phyloP scores from a whole-genome alignment of 1,140 invertebrate species.

The Lucilia sericata region DNA sequence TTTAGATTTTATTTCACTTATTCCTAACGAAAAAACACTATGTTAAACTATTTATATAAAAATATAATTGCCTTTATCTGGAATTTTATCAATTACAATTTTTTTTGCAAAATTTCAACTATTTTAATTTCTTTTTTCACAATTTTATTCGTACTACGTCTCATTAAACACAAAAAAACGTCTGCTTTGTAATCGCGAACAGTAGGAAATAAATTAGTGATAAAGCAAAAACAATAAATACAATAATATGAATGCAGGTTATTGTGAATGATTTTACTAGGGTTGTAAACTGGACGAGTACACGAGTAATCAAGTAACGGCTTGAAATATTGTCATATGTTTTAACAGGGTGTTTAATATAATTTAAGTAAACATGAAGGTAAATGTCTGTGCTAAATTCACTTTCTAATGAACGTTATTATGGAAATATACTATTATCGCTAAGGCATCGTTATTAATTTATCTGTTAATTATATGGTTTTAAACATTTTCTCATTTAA shows the following conservation, averaged over 20 bases:
- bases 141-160: constrained; percentile 21
- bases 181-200: constrained; percentile 25
- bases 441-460: too few species aligned
- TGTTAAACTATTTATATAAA: neutral
- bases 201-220: neutral
- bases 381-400: too few species aligned
- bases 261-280: neutral
- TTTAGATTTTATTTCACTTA: neutral
- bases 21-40: neutral
- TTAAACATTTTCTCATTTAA: too few species aligned
- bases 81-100: neutral
- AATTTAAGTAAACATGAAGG: too few species aligned
- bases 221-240: constrained; percentile 13
- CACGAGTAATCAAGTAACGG: too few species aligned
- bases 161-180: constrained; percentile 22
- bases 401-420: too few species aligned
- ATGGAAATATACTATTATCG: too few species aligned
- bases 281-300: too few species aligned
- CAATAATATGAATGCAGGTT: neutral
- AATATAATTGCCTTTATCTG: neutral
- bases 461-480: too few species aligned
- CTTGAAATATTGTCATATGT: too few species aligned
- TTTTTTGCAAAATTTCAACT: constrained; percentile 24
- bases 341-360: too few species aligned
- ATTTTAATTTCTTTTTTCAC: neutral